phyloP scores from a whole-genome alignment of 2,888 invertebrate genomes.

The Pammene aurita region DNA sequence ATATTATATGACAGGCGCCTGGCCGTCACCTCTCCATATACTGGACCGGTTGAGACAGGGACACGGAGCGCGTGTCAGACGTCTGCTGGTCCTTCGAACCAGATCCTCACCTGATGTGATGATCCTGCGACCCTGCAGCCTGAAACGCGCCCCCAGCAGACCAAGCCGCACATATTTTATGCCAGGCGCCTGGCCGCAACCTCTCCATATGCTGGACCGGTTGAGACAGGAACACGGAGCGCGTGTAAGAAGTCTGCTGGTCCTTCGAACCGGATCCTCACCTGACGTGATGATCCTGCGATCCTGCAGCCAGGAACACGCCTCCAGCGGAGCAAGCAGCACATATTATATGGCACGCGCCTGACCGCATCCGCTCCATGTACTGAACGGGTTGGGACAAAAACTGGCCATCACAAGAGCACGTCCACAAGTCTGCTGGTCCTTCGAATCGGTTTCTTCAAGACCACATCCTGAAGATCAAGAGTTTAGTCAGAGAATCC shows the following conservation, averaged over 20 bases:
- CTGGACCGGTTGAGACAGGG: constrained; percentile 83
- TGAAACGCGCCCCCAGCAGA: constrained; percentile 85
- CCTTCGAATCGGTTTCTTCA: too few relatives aligned
- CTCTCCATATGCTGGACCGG: constrained; percentile 96
- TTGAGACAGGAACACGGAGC: constrained; percentile 84
- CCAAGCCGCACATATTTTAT: constrained; percentile 93
- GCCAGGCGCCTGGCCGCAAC: constrained; percentile 95
- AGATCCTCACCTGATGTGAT: constrained; percentile 85
- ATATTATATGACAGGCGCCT: constrained; percentile 97
- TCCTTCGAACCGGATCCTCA: neutral
- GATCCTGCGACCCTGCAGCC: constrained; percentile 97
- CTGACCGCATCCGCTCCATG: constrained; percentile 95
- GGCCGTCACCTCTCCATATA: constrained; percentile 94
- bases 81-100: too few relatives aligned
- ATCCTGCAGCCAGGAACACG: constrained; percentile 92
- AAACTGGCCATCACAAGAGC: constrained; percentile 75
- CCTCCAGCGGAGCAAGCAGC: constrained; percentile 84
- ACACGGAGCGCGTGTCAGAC: constrained; percentile 86
- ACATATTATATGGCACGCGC: constrained; percentile 97
- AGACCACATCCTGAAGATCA: too few relatives aligned
- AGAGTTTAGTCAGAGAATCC: neutral
- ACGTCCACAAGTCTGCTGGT: constrained; percentile 90
- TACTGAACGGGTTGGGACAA: constrained; percentile 93
- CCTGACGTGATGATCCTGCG: constrained; percentile 94
- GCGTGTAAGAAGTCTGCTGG: constrained; percentile 79